Base-by-base conservation (phyloP, 1,140 invertebrate genomes). In the Drosophila jambulina region DNA sequence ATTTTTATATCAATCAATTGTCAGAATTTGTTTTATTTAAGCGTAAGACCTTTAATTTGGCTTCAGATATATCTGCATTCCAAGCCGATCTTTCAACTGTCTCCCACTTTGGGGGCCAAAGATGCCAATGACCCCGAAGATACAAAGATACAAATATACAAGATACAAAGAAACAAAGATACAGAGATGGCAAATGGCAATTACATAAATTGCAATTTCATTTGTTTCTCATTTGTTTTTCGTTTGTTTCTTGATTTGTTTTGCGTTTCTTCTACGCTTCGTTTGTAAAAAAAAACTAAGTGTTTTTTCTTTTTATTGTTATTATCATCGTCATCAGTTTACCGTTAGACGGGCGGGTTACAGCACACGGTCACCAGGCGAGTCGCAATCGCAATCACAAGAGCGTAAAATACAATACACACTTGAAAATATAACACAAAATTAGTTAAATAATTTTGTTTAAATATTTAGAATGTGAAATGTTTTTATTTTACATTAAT, bases 201-300 rank as follows among this genome's bases (percentile, higher is more conserved):
- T 88, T 88, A 88, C 74, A 90, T 90, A 88, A 88, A 88, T 88
- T 88, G 85, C 81, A 69, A 88, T 84, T 84, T 88, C 67, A 84
- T 84, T 88, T 80, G 60, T 25, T 63, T 27, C 72, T 61, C 62
- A 64, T 72, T 61, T 70, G 60, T 62, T 70, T 23, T 29, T 77
- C n/a, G 38, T 27, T 34, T 60, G 43, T 74, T 49, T 38, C 13
- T 23, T 19, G 7, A 23, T 57, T 60, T 40, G 13, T 43, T 23
- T 46, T 29, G 46, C 17, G 23, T 64, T 60, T 49, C 48, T 64
- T 70, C 57, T 63, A 60, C 64, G 68, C 38, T 78, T 80, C 67
- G 72, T 60, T 67, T 57, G 53, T 68, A 40, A 42, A 65, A 59
- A 51, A 63, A 53, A 53, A 54, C 29, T 12, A 74, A 80, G 63